A percentile compares a stretch with the other conserved stretches of the same genome.
These are phyloP conservation scores for Chrysopa pallens DNA, from an alignment of 1,140 invertebrate genomes.

Conservation along the genomic window DNA sequence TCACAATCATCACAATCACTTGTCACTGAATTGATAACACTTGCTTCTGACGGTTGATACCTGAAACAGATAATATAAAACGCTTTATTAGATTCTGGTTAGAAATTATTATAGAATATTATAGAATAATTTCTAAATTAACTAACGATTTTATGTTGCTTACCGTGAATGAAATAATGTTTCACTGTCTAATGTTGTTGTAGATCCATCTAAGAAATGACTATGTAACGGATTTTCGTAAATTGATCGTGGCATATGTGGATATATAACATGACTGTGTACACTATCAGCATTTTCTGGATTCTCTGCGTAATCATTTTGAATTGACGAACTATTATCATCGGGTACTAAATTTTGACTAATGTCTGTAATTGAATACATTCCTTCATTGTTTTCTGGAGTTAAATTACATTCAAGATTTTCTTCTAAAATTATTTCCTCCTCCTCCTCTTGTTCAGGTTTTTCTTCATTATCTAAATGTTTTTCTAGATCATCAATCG, in stretches of 20 bases:
- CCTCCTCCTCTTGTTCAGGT: neutral
- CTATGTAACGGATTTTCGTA: neutral
- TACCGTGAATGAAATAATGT: neutral
- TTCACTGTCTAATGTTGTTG: neutral
- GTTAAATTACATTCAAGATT: neutral
- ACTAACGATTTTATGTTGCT: too few species aligned
- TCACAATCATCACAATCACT: neutral
- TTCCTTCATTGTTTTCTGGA: neutral
- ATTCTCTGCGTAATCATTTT: neutral
- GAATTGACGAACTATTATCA: neutral
- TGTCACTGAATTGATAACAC: neutral
- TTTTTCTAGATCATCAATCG: too few species aligned
- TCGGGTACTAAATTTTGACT: neutral
- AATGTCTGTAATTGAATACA: neutral
- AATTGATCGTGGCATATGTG: neutral
- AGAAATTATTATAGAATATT: too few species aligned
- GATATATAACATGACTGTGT: neutral
- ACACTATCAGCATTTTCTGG: neutral
- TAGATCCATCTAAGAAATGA: neutral
- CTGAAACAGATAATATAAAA: too few species aligned
- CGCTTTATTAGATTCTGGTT: too few species aligned
- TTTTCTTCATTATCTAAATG: neutral
- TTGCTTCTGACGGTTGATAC: neutral
- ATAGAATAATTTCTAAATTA: too few species aligned
- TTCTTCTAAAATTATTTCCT: neutral